A percentile compares a stretch with the other conserved stretches of the same genome.
phyloP scores from a whole-genome alignment of 1,140 invertebrate species.

The Achatina immaculata region DNA sequence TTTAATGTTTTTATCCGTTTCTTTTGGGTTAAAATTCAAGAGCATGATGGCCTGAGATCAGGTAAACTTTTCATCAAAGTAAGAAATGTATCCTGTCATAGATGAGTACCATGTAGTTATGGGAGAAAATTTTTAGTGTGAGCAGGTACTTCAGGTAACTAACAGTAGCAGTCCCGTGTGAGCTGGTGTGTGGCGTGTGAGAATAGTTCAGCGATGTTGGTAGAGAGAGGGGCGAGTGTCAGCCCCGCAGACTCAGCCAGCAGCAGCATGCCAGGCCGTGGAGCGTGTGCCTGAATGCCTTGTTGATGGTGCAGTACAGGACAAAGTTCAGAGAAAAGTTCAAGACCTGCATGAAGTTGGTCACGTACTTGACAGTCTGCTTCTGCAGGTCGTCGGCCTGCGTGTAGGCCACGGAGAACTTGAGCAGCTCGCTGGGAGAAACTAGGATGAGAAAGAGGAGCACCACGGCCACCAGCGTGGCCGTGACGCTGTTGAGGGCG shows the following conservation, averaged over 20 bases:
- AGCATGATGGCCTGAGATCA: too few relatives aligned
- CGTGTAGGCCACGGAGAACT: slow-evolving; percentile 51
- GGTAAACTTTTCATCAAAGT: too few relatives aligned
- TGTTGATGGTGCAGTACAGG: slow-evolving; percentile 69
- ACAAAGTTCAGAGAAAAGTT: slow-evolving; percentile 70
- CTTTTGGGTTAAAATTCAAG: too few relatives aligned
- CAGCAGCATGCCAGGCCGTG: slow-evolving; percentile 58
- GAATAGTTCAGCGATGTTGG: too few relatives aligned
- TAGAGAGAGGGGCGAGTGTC: neutral
- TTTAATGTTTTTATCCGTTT: too few relatives aligned
- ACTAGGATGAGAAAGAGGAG: slow-evolving; percentile 68
- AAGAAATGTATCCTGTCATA: too few relatives aligned
- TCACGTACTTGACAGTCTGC: slow-evolving; percentile 59
- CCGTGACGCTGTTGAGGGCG: slow-evolving; percentile 67
- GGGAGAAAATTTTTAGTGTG: too few relatives aligned
- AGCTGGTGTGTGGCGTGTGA: too few relatives aligned
- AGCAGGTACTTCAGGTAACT: too few relatives aligned
- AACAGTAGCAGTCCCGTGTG: too few relatives aligned
- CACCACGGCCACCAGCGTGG: slow-evolving; percentile 67
- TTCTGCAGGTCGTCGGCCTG: slow-evolving; percentile 35
- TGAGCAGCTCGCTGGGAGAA: slow-evolving; percentile 66
- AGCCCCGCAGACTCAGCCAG: slow-evolving; percentile 12
- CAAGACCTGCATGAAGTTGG: slow-evolving; percentile 69
- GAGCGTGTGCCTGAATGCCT: slow-evolving; percentile 65
- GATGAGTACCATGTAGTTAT: too few relatives aligned